Conservation (phyloP, 2,113 vertebrate genomes). For the Colius striatus region DNA sequence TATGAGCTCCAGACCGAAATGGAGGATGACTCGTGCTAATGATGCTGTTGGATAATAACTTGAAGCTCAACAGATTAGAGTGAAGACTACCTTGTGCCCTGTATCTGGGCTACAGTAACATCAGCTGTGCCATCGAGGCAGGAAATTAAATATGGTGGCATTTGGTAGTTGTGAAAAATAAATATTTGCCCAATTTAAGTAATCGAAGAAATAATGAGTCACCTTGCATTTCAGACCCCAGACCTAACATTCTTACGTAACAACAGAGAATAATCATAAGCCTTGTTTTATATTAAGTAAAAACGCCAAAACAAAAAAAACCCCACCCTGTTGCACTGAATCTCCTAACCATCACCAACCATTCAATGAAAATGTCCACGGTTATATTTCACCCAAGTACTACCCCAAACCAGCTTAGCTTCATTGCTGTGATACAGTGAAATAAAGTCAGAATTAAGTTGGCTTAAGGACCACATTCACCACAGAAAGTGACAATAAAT, state of each 20-base stretch:
- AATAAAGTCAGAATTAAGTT: background rate
- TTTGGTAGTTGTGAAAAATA: background rate
- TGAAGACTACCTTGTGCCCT: background rate
- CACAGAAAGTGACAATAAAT: background rate
- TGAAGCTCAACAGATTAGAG: background rate
- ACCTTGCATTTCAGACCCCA: slow-evolving; percentile 1
- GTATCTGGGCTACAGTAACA: fast-evolving
- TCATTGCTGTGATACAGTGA: background rate
- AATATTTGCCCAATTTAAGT: background rate
- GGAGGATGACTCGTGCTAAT: background rate
- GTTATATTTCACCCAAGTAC: background rate
- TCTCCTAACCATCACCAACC: background rate
- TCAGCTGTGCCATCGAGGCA: fast-evolving
- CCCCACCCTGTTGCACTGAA: background rate
- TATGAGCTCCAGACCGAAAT: background rate
- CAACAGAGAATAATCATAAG: background rate
- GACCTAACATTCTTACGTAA: background rate
- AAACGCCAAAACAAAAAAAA: background rate
- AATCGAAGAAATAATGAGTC: background rate
- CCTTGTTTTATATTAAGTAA: background rate
- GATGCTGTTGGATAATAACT: background rate
- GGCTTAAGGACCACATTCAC: background rate
- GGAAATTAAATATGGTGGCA: background rate
- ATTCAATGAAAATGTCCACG: background rate
- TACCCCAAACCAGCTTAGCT: background rate